Evolutionary conservation across 1,140 invertebrate genomes (phyloP), one percentile per base, ranked within the genome.

Genomic region (Helicoverpa armigera): DNA sequence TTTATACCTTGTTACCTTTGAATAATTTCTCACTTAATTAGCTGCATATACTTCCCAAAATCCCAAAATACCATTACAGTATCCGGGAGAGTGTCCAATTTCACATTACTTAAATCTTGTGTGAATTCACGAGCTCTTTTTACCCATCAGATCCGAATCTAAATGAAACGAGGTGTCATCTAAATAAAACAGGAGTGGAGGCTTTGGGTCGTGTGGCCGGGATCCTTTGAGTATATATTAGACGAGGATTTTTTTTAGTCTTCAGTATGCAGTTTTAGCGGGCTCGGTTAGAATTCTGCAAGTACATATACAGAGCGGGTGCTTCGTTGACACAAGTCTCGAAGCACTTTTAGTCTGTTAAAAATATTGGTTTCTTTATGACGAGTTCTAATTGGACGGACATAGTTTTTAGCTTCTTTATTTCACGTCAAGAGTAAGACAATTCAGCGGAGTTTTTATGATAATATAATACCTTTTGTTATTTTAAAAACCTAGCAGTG

Each of bases 101-200:
- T 9, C 35, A 9, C 35, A 43, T 43, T 50, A 69, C 35, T 69
- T 50, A 23, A 18, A 50, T 43, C 16, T 69, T 16, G 18, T 69
- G 65, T 69, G 12, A 50, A 18, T 18, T 10, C 43, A 50, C 43
- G 50, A 69, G 65, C 65, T 48, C 35, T 69, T 43, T 43, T 43
- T 69, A 48, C 43, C 50, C 31, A 12, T 16, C 18, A 43, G 65
- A 69, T 50, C 65, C 18, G 35, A 69, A 69, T 69, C 65, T 69
- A 69, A 69, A 69, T 69, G 65, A 69, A 69, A 69, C 65, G 65
- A 69, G 65, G 65, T 69, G 65, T 69, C 65, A 69, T 50, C 43
- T 50, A 69, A 69, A 69, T 69, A 69, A 69, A 69, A 69, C 65
- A 69, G 65, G 43, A 50, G 65, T 69, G 35, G 65, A 65, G 18